Evolutionary conservation across 2,888 invertebrate species (phyloP).

Genomic region (Dermolepida albohirtum): DNA sequence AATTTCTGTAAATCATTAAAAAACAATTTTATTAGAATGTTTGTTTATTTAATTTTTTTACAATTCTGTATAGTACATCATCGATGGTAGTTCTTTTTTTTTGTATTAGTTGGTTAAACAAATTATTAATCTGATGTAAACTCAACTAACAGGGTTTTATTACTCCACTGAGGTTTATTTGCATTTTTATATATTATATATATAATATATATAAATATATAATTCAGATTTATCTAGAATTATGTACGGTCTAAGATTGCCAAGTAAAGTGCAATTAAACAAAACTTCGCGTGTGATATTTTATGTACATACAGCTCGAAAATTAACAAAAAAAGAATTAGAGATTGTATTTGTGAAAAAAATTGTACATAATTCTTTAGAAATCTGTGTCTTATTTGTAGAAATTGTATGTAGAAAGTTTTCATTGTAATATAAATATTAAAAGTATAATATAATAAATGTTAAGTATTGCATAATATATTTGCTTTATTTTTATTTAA

Average conservation of each 20-base stretch:
- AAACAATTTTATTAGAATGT: constrained; percentile 5
- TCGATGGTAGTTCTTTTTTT: constrained; percentile 44
- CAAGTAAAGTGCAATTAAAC: constrained; percentile 45
- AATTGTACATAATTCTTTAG: constrained; percentile 56
- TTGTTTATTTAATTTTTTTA: constrained; percentile 33
- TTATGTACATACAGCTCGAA: constrained; percentile 50
- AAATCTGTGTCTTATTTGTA: constrained; percentile 53
- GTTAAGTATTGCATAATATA: constrained; percentile 46
- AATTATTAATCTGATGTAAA: constrained; percentile 52
- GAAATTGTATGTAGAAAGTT: constrained; percentile 63
- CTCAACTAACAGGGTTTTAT: constrained; percentile 54
- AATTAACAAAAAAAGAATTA: constrained; percentile 41
- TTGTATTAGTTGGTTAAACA: constrained; percentile 46
- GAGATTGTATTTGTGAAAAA: constrained; percentile 57
- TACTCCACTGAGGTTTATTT: constrained; percentile 50
- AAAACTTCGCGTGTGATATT: constrained; percentile 50
- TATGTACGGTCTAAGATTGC: constrained; percentile 49
- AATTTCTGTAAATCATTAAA: too few species aligned
- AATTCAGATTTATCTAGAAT: constrained; percentile 51
- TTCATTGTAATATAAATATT: constrained; percentile 63
- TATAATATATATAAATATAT: constrained; percentile 38
- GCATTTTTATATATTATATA: constrained; percentile 47
- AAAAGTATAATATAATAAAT: constrained; percentile 57
- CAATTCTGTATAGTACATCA: constrained; percentile 46
- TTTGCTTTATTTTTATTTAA: constrained; percentile 3